phyloP scores from a whole-genome alignment of 2,797 vertebrate genomes.

The Vespertilio murinus region DNA sequence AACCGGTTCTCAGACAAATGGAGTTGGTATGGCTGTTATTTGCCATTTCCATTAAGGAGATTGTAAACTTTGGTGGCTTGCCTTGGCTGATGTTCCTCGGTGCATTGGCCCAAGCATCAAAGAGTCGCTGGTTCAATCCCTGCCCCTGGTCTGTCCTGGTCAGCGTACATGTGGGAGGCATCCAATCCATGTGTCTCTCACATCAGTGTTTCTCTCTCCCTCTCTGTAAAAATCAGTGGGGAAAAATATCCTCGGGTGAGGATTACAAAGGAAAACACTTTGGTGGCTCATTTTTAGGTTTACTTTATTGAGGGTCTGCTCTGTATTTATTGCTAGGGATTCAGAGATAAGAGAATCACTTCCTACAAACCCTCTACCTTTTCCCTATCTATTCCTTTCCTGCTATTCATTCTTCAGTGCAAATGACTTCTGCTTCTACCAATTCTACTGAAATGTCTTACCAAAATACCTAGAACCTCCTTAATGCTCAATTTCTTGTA shows the following conservation, averaged over 20 bases:
- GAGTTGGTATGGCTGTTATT: neutral
- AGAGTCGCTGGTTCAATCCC: neutral
- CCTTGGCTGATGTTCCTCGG: neutral
- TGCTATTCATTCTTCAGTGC: neutral
- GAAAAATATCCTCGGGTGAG: neutral
- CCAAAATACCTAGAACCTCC: neutral
- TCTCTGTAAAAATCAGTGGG: neutral
- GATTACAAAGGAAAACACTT: neutral
- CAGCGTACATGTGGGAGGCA: neutral
- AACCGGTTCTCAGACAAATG: neutral
- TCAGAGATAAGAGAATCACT: neutral
- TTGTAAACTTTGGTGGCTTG: neutral
- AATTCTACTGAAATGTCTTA: conserved; percentile 25
- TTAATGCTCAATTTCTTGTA: neutral
- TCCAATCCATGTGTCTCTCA: neutral
- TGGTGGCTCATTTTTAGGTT: neutral
- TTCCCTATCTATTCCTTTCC: neutral
- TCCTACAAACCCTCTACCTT: neutral
- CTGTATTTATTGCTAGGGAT: neutral
- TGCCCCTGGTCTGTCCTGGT: neutral
- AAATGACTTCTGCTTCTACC: neutral
- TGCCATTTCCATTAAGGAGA: neutral
- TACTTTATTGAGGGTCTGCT: neutral
- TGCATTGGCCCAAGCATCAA: neutral
- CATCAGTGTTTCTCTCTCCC: neutral